Evolutionary conservation across 2,888 invertebrate genomes (phyloP).

Genomic region (Bombyx huttoni): DNA sequence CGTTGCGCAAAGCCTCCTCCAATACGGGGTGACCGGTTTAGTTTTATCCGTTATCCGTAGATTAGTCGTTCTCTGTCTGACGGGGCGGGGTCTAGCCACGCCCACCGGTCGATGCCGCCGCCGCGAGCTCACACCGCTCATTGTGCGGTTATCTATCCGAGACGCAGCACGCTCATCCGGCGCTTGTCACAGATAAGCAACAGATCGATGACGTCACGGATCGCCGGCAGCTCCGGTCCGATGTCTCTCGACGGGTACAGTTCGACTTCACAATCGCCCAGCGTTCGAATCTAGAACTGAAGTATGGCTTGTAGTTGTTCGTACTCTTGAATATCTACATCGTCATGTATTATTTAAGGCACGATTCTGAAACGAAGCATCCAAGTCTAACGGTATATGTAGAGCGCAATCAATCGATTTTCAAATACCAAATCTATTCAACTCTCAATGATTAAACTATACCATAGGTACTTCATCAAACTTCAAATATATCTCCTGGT

Average conservation of each 20-base stretch:
- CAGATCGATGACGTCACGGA: neutral
- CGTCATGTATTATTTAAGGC: no score
- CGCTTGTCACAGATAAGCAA: constrained; percentile 50
- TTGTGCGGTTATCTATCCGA: constrained; percentile 65
- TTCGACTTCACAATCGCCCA: neutral
- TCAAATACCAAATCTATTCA: no score
- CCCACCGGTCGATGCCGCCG: constrained; percentile 63
- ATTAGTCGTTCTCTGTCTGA: constrained; percentile 60
- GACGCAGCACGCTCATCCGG: constrained; percentile 60
- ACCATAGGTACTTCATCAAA: no score
- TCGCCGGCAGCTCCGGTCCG: constrained; percentile 26
- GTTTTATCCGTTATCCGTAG: constrained; percentile 68
- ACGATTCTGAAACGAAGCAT: no score
- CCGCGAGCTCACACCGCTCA: constrained; percentile 36
- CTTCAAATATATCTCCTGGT: neutral
- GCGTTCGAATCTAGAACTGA: no score
- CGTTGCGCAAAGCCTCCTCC: constrained; percentile 57
- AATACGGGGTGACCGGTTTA: constrained; percentile 51
- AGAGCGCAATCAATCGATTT: no score
- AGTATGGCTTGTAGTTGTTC: no score
- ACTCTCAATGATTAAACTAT: no score
- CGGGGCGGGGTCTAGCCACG: constrained; percentile 63
- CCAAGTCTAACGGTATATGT: no score
- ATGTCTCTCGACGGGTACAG: constrained; percentile 19
- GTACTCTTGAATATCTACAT: no score